phyloP scores from a whole-genome alignment of 2,888 invertebrate species.

The Rapana venosa region DNA sequence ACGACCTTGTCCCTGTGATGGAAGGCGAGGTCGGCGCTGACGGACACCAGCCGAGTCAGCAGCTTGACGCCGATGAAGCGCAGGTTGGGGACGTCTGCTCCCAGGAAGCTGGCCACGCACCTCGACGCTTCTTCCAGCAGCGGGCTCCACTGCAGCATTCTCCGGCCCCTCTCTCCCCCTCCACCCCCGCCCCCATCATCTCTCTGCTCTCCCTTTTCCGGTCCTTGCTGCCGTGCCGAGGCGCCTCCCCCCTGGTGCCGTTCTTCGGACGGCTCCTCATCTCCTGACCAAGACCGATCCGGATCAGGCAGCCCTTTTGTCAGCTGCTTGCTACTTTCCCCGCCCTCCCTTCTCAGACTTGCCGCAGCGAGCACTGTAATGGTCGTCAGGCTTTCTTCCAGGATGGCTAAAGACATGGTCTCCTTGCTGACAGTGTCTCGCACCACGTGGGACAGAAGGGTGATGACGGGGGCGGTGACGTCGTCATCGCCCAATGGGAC shows the following conservation, averaged over 20 bases:
- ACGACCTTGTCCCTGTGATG: slow-evolving; percentile 74
- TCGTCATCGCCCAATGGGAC: slow-evolving; percentile 52
- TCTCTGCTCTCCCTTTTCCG: neutral
- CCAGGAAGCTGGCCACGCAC: slow-evolving; percentile 68
- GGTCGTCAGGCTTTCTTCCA: slow-evolving; percentile 74
- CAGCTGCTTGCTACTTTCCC: neutral
- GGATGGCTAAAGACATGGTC: slow-evolving; percentile 57
- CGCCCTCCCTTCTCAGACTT: neutral
- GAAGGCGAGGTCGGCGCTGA: slow-evolving; percentile 67
- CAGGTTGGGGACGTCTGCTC: slow-evolving; percentile 54
- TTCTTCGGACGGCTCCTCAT: neutral
- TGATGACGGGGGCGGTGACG: slow-evolving; percentile 35
- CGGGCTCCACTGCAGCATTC: neutral
- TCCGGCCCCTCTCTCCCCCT: neutral
- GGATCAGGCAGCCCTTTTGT: neutral
- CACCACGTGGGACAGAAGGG: slow-evolving; percentile 42
- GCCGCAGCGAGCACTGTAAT: slow-evolving; percentile 50
- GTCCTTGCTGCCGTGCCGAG: neutral
- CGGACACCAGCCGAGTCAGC: slow-evolving; percentile 67
- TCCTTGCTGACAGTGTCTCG: slow-evolving; percentile 44
- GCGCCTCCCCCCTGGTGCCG: neutral
- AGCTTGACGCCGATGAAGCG: slow-evolving; percentile 70
- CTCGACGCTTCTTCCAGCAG: slow-evolving; percentile 67
- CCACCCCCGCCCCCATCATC: neutral
- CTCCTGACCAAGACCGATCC: neutral